Conservation (phyloP, 2,797 vertebrate genomes). For the Cygnus olor region DNA sequence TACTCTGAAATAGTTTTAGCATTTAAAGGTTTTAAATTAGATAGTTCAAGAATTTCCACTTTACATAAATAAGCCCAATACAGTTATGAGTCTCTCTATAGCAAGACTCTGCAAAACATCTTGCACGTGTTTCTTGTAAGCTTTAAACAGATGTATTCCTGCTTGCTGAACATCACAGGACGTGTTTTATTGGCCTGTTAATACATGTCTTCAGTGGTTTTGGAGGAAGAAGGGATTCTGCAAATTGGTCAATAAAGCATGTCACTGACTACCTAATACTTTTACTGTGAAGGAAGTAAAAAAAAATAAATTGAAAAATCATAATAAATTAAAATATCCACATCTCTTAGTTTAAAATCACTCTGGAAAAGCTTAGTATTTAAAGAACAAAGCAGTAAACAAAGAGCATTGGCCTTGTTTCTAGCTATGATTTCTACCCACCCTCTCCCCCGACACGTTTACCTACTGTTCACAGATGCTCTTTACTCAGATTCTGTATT, state of each 20-base stretch:
- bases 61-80: conserved; percentile 54
- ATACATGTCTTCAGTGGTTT: conserved; percentile 48
- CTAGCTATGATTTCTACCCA: not conserved
- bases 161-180: conserved; percentile 66
- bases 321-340: not conserved
- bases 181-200: conserved; percentile 72
- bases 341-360: conserved; percentile 44
- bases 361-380: conserved; percentile 15
- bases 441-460: not conserved
- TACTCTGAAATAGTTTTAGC: conserved; percentile 39
- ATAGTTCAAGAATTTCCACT: conserved; percentile 49
- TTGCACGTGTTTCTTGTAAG: conserved; percentile 54
- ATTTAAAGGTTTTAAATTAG: conserved; percentile 50
- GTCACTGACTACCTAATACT: conserved; percentile 4
- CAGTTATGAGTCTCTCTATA: conserved; percentile 43
- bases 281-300: not conserved
- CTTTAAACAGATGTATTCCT: conserved; percentile 67
- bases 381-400: conserved; percentile 34
- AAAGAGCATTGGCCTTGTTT: conserved; percentile 11
- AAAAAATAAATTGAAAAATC: not conserved
- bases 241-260: conserved; percentile 62
- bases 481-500: not conserved
- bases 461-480: not conserved
- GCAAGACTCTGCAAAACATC: conserved; percentile 47
- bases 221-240: conserved; percentile 56